These are phyloP conservation scores for Psilopsiagon aymara DNA, from an alignment of 2,113 vertebrate genomes.

Conservation along the genomic window DNA sequence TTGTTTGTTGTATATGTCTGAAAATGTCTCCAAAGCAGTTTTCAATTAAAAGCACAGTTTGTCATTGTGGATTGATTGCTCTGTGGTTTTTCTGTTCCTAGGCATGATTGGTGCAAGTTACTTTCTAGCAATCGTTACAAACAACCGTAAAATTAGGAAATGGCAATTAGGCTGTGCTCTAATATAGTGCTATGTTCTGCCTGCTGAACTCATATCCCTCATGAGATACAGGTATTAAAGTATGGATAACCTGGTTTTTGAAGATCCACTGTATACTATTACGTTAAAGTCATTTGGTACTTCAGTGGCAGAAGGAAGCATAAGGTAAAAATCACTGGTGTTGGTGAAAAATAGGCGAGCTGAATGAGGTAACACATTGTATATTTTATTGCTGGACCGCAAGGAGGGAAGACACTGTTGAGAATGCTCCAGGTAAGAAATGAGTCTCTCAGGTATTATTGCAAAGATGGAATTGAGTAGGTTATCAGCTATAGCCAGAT, in stretches of 20 bases:
- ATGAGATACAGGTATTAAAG: neutral
- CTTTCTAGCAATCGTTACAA: neutral
- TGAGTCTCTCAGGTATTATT: slow-evolving; percentile 4
- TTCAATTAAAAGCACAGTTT: neutral
- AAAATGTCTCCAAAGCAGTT: neutral
- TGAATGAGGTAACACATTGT: neutral
- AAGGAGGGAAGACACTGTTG: neutral
- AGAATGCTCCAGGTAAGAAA: neutral
- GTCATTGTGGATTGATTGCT: neutral
- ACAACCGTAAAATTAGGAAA: neutral
- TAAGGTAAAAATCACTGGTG: neutral
- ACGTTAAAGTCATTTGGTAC: neutral
- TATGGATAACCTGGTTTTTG: neutral
- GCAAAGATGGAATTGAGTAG: neutral
- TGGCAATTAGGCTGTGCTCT: neutral
- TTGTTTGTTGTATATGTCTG: neutral
- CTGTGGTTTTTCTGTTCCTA: neutral
- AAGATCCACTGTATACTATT: neutral
- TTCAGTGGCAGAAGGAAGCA: neutral
- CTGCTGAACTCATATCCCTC: neutral
- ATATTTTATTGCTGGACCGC: neutral
- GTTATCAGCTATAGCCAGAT: slow-evolving; percentile 36
- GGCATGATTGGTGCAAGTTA: neutral
- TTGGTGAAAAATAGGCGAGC: neutral
- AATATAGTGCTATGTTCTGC: neutral